Evolutionary conservation across 2,888 invertebrate species (phyloP), one percentile per base, ranked within the genome.

Genomic region (Deilephila porcellus): DNA sequence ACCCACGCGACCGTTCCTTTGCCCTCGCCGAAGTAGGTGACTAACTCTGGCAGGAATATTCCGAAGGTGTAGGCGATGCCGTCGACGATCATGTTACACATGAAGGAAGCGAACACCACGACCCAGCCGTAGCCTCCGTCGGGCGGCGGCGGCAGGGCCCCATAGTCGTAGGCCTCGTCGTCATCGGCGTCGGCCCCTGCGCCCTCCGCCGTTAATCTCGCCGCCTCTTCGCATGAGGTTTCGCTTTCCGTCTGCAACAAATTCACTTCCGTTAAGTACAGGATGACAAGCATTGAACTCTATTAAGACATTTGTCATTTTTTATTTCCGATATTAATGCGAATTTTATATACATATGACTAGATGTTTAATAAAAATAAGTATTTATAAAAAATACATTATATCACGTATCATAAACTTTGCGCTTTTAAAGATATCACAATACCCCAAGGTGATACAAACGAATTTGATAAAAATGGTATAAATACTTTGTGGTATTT

Each of bases 31-130:
- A 98, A 99, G 88, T 97, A 97, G 3, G 91, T 94, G 76, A 97
- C 97, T 84, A 98, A 97, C 85, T 97, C 97, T 45, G 96, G 96
- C 70, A 98, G 95, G 94, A 98, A 98, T 86, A 99, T 97, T 73
- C 99, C 99, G 91, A 99, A 99, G 8, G 99, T 98, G 93, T 99
- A 99, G n/a, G 99, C 98, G 78, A 99, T 98, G 82, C 98, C 99
- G 91, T 99, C 99, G 74, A 99, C 99, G 82, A 99, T 98, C 95
- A 99, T 96, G 96, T 99, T 99, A 93, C 98, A 98, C 96, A 99
- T 97, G 93, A 99, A 99, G 64, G 99, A 98, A 73, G 99, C 98
- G 85, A 98, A 97, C 73, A 99, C 99, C 87, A 99, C 98, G 86
- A 99, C 94, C 98, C 98, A 98, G 75, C 98, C 98, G 93, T 97